Base-by-base conservation (phyloP, 1,140 invertebrate species). In the Heliconius eleuchia region DNA sequence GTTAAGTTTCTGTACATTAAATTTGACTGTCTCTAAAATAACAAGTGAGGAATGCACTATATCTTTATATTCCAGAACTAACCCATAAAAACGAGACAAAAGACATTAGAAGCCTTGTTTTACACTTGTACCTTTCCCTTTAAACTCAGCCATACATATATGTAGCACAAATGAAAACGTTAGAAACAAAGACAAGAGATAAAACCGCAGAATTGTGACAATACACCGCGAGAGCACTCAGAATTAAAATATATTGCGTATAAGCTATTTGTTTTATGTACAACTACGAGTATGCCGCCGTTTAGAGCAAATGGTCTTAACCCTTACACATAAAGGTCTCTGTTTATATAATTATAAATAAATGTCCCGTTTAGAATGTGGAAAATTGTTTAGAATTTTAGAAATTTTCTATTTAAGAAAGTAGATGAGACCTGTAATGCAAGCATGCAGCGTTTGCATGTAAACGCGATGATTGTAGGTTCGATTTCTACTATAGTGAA, bases 201-300 rank as follows among this genome's bases (percentile, higher is more conserved):
- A 27, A 9, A 13, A 66, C 60, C 60, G 60, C 60, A 66, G 60
- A 66, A 16, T 30, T 66, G 60, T 66, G 60, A 66, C 60, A 66
- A 30, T 66, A 3, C 11, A 18, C 60, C 60, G 60, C 60, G 9
- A 66, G 27, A 66, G 27, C 60, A 66, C 60, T 66, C 30, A 66
- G 11, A 66, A 66, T 66, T 66, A 66, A 66, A 66, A 66, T 66
- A 16, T 66, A 66, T 66, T 30, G 60, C 60, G 60, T 30, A 66
- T 23, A 66, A 66, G 60, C 27, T 16, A 66, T 66, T 66, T 16
- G 60, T 66, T 66, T 66, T 16, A 66, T 30, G 60, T 16, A 30
- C 60, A 66, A 66, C 23, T 66, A 66, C 27, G 60, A 66, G 60
- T 23, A 23, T n/a, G 55, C 27, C 27, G 60, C 27, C 60, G 60